Base-by-base conservation (phyloP, 2,797 vertebrate species). In the Cryptoblepharus egeriae region DNA sequence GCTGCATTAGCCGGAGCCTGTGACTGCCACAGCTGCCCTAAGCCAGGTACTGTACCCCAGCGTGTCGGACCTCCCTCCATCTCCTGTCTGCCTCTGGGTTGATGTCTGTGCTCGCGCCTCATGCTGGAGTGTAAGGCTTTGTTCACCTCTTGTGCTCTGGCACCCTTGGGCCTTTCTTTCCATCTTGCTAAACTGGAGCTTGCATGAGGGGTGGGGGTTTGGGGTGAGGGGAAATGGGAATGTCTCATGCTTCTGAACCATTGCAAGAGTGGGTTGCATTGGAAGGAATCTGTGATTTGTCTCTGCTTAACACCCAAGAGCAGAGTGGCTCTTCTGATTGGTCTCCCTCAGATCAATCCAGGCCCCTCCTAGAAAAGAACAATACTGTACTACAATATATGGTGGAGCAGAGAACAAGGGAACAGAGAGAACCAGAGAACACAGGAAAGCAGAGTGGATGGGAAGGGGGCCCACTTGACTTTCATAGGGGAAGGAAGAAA, bases 71-170 rank as follows among this genome's bases (percentile, higher is more conserved):
- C 91, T 89, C 88, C 91, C 4, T 37, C 91, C 92, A 24, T 88
- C 93, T 91, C 91, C 91, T 91, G 93, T 93, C 88, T 93, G 94
- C 89, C 94, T 94, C 92, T 96, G 97, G 96, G 95, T 95, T 86
- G 96, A 95, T 88, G 71, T 97, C 95, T 98, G 97, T 71, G 95
- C 96, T 94, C 95, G 95, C 35, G 97, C 97, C 89, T 94, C 96
- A 0, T 98, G 97, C 96, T 96, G 95, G 96, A 97, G 96, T 80
- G 96, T 98, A 97, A 98, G 97, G 95, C 93, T 90, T 82, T 77
- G 79, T 90, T 94, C 87, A 82, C 90, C 89, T 93, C 77, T 88
- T 92, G 65, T 87, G 82, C 2, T 83, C 83, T 22, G 2, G 80
- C 85, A 79, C 76, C 82, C 49, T 4, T 72, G 1, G 76, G 24